Conservation (phyloP, 1,140 invertebrate genomes). For the Drosophila nebulosa region DNA sequence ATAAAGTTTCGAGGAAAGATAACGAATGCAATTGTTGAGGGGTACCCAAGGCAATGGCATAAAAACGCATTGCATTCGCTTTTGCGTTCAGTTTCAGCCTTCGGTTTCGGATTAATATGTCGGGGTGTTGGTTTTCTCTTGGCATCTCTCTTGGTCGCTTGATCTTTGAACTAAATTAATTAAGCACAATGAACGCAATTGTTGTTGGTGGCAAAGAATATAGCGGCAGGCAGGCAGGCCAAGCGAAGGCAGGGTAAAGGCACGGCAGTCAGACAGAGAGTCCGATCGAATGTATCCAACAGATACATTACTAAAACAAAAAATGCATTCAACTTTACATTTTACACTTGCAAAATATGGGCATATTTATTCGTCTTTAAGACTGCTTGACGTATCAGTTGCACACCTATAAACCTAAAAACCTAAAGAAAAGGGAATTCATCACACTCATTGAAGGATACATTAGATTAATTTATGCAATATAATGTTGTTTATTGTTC, state of each 20-base stretch:
- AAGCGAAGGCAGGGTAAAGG: too few relatives aligned
- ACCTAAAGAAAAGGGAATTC: too few relatives aligned
- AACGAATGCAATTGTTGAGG: background rate
- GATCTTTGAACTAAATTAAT: slow-evolving; percentile 81
- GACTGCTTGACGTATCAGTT: background rate
- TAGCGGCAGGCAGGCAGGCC: background rate
- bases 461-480: too few relatives aligned
- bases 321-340: slow-evolving; percentile 23
- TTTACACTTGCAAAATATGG: background rate
- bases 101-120: background rate
- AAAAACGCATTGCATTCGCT: background rate
- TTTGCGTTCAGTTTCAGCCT: background rate
- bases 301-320: slow-evolving; percentile 35
- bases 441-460: too few relatives aligned
- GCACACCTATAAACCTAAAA: too few relatives aligned
- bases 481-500: too few relatives aligned
- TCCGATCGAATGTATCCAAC: slow-evolving; percentile 51
- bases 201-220: slow-evolving; percentile 47
- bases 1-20: background rate
- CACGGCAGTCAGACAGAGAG: background rate
- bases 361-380: background rate
- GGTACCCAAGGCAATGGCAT: background rate
- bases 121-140: background rate
- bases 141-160: slow-evolving; percentile 40
- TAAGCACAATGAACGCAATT: slow-evolving; percentile 80